Percentiles rank a stretch among this genome's conserved stretches.
phyloP scores from a whole-genome alignment of 2,113 vertebrate species.

The Nannobrachium achirus region DNA sequence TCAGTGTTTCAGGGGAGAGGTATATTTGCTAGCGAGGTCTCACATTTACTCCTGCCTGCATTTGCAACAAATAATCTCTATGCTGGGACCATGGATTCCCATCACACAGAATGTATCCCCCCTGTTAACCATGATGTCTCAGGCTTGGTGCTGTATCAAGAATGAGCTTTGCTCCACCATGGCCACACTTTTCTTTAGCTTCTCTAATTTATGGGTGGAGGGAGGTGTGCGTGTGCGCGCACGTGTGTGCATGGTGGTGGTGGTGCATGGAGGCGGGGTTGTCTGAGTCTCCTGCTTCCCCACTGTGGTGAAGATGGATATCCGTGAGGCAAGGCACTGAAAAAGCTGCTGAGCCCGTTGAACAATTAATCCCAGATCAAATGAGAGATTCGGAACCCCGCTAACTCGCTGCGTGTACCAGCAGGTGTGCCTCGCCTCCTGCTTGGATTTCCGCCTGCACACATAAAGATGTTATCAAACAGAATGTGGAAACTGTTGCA shows the following conservation, averaged over 20 bases:
- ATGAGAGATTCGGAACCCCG: constrained; percentile 53
- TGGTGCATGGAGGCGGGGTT: background rate
- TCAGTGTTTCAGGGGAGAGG: constrained; percentile 46
- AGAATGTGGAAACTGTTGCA: constrained; percentile 15
- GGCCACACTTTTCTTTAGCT: background rate
- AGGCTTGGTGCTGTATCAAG: constrained; percentile 10
- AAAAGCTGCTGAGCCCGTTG: constrained; percentile 60
- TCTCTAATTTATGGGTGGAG: background rate
- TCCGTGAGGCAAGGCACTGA: constrained; percentile 29
- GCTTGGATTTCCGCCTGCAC: constrained; percentile 30
- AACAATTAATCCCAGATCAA: constrained; percentile 72
- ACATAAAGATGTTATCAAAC: constrained; percentile 35
- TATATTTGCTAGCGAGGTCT: constrained; percentile 49
- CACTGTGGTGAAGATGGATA: constrained; percentile 46
- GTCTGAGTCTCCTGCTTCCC: constrained; percentile 32
- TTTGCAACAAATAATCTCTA: constrained; percentile 38
- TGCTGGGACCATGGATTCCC: constrained; percentile 29
- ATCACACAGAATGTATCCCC: constrained; percentile 42
- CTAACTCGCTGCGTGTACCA: constrained; percentile 31
- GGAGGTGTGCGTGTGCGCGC: background rate
- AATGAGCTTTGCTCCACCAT: constrained; percentile 12
- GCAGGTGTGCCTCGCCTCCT: constrained; percentile 48
- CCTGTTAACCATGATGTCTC: constrained; percentile 8
- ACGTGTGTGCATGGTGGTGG: no score
- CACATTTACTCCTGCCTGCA: constrained; percentile 39